phyloP scores from a whole-genome alignment of 2,113 vertebrate species.

The Balaenoptera acutorostrata region DNA sequence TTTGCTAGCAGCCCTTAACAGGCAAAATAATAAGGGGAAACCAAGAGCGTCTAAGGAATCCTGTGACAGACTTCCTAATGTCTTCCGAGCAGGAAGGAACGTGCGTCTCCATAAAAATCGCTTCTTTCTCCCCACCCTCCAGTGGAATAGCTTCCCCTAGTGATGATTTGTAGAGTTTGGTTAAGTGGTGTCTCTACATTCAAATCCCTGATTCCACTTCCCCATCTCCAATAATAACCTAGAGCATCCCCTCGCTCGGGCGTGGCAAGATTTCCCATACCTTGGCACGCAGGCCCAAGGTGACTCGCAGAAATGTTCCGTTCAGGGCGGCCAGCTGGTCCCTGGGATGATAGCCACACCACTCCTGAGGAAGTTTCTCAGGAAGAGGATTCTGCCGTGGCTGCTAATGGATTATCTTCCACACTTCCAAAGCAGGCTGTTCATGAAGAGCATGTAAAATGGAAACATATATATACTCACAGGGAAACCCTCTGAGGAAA shows the following conservation, averaged over 20 bases:
- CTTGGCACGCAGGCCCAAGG: background rate
- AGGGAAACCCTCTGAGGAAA: background rate
- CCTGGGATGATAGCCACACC: background rate
- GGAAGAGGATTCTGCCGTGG: background rate
- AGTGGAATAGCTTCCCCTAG: background rate
- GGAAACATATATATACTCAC: background rate
- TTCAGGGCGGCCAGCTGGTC: background rate
- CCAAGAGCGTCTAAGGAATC: background rate
- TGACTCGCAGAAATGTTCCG: background rate
- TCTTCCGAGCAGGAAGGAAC: background rate
- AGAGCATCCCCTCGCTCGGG: background rate
- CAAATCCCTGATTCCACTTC: background rate
- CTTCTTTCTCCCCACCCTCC: background rate
- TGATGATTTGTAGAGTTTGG: background rate
- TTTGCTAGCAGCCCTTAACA: background rate
- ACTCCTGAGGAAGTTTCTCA: background rate
- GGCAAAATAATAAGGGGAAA: background rate
- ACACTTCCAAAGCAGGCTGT: background rate
- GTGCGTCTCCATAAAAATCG: background rate
- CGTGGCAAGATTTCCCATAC: background rate
- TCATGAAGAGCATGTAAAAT: background rate
- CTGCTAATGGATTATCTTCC: background rate
- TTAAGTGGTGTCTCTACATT: background rate
- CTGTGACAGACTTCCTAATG: conserved; percentile 50
- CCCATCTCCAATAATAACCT: background rate